Evolutionary conservation across 2,113 vertebrate genomes (phyloP).

Genomic region (Delphinapterus leucas): DNA sequence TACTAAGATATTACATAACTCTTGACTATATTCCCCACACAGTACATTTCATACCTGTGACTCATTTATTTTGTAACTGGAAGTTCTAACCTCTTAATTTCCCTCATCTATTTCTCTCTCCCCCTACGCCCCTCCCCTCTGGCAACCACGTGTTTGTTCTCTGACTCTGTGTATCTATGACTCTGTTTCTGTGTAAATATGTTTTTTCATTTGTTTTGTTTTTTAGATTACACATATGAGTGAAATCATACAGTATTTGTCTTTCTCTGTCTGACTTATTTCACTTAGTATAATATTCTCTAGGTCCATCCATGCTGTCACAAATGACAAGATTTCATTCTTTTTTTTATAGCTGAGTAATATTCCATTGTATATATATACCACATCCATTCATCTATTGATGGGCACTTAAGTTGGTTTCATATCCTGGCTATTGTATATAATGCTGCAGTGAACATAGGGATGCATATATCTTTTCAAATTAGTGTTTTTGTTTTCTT

Average conservation of each 20-base stretch:
- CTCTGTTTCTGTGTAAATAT: background rate
- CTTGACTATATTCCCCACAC: background rate
- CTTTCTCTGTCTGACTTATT: background rate
- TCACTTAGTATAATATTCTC: background rate
- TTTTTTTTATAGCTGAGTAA: too few relatives aligned
- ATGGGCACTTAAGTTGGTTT: background rate
- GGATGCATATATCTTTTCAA: background rate
- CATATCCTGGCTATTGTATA: background rate
- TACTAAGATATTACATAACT: background rate
- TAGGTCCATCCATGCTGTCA: too few relatives aligned
- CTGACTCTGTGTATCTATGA: background rate
- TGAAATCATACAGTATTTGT: background rate
- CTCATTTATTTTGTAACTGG: background rate
- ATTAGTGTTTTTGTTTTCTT: background rate
- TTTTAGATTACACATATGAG: background rate
- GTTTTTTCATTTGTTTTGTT: background rate
- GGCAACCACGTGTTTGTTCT: background rate
- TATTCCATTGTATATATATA: too few relatives aligned
- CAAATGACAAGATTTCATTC: too few relatives aligned
- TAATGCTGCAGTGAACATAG: background rate
- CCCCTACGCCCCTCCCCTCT: fast-evolving
- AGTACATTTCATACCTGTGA: too few relatives aligned
- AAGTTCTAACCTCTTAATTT: background rate
- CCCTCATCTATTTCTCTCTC: background rate
- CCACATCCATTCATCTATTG: background rate